Conservation (phyloP, 2,113 vertebrate species). For the Pyrgilauda ruficollis region DNA sequence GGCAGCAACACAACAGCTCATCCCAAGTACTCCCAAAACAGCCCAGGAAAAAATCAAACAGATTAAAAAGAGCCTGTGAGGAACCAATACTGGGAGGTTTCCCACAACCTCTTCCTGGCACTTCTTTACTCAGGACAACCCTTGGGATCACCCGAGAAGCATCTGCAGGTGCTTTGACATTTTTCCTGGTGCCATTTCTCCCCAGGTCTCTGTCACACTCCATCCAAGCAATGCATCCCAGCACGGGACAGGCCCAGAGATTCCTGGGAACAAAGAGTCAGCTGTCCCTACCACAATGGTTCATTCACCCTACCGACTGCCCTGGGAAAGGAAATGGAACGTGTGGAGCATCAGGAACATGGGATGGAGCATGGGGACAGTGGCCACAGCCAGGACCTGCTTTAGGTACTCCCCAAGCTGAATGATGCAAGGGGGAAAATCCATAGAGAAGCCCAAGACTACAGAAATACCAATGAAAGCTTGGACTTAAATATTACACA, state of each 20-base stretch:
- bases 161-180: not conserved
- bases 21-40: not conserved
- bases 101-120: not conserved
- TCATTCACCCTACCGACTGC: not conserved
- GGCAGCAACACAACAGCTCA: rapidly evolving
- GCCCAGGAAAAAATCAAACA: not conserved
- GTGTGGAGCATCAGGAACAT: rapidly evolving
- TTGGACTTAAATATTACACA: not conserved
- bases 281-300: not conserved
- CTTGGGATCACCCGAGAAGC: not conserved
- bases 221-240: rapidly evolving
- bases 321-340: not conserved
- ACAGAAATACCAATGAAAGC: not conserved
- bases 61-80: not conserved
- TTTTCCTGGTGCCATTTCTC: not conserved
- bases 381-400: not conserved
- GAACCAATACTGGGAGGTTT: not conserved
- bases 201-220: not conserved
- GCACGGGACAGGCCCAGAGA: not conserved
- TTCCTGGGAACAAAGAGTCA: not conserved
- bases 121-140: not conserved
- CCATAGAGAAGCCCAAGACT: not conserved
- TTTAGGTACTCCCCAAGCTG: rapidly evolving
- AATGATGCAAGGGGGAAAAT: not conserved
- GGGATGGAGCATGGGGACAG: not conserved